phyloP scores from a whole-genome alignment of 92 coral and sea anemone genomes.

The Hydrozoanthus gracilis region DNA sequence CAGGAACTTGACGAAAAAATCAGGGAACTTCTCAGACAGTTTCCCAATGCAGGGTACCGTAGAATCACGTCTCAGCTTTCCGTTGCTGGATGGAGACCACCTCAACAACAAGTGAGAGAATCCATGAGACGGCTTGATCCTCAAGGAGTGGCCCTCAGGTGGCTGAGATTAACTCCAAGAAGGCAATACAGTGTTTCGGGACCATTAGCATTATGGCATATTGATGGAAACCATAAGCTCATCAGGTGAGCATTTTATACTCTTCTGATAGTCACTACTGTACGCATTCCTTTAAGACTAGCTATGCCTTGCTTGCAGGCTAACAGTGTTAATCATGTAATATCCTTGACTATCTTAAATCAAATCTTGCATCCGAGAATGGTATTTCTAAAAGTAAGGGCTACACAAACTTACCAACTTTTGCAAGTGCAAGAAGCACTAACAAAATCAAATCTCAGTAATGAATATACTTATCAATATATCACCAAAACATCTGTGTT shows the following conservation, averaged over 20 bases:
- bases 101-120: constrained; percentile 70
- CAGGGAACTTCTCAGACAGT: constrained; percentile 49
- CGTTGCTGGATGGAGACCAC: constrained; percentile 49
- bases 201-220: constrained; percentile 75
- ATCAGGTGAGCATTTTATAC: constrained; percentile 54
- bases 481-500: background rate
- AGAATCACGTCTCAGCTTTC: constrained; percentile 66
- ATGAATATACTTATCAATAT: background rate
- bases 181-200: constrained; percentile 65
- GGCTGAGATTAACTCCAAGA: constrained; percentile 69
- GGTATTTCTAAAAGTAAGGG: background rate
- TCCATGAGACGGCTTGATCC: constrained; percentile 69
- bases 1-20: constrained; percentile 64
- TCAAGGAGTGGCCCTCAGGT: constrained; percentile 70
- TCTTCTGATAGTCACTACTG: background rate
- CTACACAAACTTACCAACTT: background rate
- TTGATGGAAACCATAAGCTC: constrained; percentile 72
- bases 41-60: constrained; percentile 73
- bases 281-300: background rate
- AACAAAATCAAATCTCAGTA: background rate
- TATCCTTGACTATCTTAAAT: background rate
- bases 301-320: background rate
- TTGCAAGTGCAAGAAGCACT: background rate
- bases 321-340: background rate
- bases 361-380: background rate